A percentile compares a stretch with the other conserved stretches of the same genome.
Conservation (phyloP, 2,797 vertebrate genomes). For the Lindbergichthys nudifrons region DNA sequence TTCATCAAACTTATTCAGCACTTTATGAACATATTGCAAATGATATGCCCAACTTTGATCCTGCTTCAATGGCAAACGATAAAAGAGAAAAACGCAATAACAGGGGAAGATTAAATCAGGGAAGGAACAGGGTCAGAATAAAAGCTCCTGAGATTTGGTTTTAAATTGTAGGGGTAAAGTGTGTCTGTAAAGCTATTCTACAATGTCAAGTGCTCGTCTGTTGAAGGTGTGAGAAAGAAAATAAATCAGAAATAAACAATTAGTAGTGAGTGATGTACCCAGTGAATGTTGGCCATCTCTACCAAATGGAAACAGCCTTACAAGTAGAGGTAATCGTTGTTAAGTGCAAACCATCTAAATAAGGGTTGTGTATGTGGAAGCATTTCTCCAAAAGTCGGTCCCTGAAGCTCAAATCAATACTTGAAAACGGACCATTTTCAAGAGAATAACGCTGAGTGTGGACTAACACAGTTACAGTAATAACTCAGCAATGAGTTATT, state of each 20-base stretch:
- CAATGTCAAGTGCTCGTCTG: background rate
- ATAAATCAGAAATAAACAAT: slow-evolving; percentile 13
- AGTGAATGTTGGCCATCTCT: background rate
- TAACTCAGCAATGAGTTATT: too few species aligned
- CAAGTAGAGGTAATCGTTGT: slow-evolving; percentile 2
- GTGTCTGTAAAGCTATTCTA: background rate
- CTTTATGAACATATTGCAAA: slow-evolving; percentile 31
- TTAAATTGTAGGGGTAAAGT: background rate
- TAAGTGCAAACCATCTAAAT: slow-evolving; percentile 22
- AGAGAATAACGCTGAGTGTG: too few species aligned
- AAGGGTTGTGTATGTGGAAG: slow-evolving; percentile 2
- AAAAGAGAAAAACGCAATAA: slow-evolving; percentile 10
- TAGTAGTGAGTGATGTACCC: slow-evolving; percentile 8
- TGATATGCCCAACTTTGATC: slow-evolving; percentile 46
- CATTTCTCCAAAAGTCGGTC: slow-evolving; percentile 14
- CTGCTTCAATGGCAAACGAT: background rate
- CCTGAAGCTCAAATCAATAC: background rate
- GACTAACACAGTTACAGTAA: too few species aligned
- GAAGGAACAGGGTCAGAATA: background rate
- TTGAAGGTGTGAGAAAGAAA: background rate
- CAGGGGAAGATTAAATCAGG: background rate
- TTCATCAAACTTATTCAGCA: slow-evolving; percentile 19
- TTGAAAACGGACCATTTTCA: background rate
- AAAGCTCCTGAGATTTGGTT: too few species aligned
- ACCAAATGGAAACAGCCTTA: background rate